phyloP scores from a whole-genome alignment of 1,140 invertebrate genomes.

The Pseudomyrmex cubaensis region DNA sequence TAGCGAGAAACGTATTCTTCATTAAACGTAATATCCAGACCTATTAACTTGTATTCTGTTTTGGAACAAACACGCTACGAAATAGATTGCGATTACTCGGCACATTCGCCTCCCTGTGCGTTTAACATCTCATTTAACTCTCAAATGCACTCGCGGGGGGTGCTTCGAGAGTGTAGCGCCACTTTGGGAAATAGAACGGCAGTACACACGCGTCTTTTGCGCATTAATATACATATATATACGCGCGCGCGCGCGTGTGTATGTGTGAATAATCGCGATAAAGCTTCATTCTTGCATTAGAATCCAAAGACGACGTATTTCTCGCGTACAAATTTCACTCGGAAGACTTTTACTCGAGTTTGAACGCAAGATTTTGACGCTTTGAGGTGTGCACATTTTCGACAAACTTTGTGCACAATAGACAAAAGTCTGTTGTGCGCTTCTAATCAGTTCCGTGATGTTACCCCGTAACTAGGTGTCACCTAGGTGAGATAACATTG shows the following conservation, averaged over 20 bases:
- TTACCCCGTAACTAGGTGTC: conserved; percentile 30
- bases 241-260: too few species aligned
- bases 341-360: too few species aligned
- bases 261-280: conserved; percentile 5
- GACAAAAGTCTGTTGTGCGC: not conserved
- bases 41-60: conserved; percentile 67
- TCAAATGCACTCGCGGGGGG: conserved; percentile 21
- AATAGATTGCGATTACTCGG: conserved; percentile 55
- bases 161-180: conserved; percentile 3
- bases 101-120: conserved; percentile 26
- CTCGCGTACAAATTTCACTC: not conserved
- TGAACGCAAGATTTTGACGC: not conserved
- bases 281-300: not conserved
- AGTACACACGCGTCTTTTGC: not conserved
- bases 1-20: conserved; percentile 48
- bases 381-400: conserved; percentile 3
- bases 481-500: conserved; percentile 56
- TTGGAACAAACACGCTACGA: conserved; percentile 60
- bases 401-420: conserved; percentile 15
- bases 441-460: conserved; percentile 51
- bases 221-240: not conserved
- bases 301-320: not conserved
- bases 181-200: conserved; percentile 10
- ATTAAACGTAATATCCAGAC: conserved; percentile 41
- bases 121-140: conserved; percentile 58